Percentiles rank a stretch among this genome's conserved stretches.
phyloP scores from a whole-genome alignment of 1,140 invertebrate genomes.

The Melanaphis sacchari region DNA sequence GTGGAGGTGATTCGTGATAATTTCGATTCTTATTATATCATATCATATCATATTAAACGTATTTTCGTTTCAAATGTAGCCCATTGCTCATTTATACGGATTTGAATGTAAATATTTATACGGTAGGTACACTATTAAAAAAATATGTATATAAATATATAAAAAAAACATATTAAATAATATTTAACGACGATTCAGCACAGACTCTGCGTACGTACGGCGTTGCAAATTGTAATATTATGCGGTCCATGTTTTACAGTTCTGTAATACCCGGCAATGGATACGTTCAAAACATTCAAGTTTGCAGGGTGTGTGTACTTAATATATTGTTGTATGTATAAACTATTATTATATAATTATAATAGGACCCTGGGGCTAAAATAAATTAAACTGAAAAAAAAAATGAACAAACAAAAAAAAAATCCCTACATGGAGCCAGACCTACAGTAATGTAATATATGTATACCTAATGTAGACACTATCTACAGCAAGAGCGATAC shows the following conservation, averaged over 20 bases:
- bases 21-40: neutral
- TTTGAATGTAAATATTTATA: neutral
- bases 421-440: neutral
- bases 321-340: neutral
- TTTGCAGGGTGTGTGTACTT: neutral
- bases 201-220: neutral
- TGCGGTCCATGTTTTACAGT: neutral
- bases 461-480: neutral
- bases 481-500: neutral
- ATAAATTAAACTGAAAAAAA: conserved; percentile 12
- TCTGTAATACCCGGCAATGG: neutral
- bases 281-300: conserved; percentile 7
- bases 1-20: neutral
- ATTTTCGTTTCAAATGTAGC: neutral
- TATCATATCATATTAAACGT: neutral
- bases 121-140: neutral
- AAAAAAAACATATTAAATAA: neutral
- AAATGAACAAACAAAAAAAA: neutral
- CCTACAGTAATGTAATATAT: neutral
- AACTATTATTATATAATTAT: neutral
- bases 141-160: no score
- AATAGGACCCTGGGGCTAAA: neutral
- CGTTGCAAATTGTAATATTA: neutral
- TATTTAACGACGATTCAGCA: neutral
- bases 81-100: neutral